Evolutionary conservation across 2,113 vertebrate species (phyloP), one percentile per base, ranked within the genome.

Genomic region (Notarius quadriscutis): DNA sequence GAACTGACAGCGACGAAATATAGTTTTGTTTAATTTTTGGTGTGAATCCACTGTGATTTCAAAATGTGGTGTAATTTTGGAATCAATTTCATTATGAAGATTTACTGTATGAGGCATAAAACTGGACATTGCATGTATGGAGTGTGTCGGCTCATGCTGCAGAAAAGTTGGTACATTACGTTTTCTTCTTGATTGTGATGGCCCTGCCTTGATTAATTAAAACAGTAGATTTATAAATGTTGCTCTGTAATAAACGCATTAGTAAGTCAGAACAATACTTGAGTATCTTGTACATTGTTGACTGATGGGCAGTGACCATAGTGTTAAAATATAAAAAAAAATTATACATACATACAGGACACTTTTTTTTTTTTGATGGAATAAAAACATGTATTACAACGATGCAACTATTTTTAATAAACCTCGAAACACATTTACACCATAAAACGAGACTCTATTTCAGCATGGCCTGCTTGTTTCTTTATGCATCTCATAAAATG

Each of bases 401-500:
- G 11, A 67, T 15, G 25, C 41, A 58, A 48, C 41, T 79, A 81
- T 34, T 34, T 34, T 34, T 34, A 34, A 34, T 83, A 51, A 82
- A 50, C 25, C 81, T 67, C 22, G 15, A 83, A 83, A 83, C 48
- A 25, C 60, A 83, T 83, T 82, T 50, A 74, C 12, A 75, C 53
- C 34, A 41, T 55, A 60, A 27, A 34, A 77, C 71, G 62, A 48
- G 30, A 1, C 69, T 83, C 81, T 48, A 85, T 8, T 75, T 58
- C 84, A 85, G 84, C 84, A 85, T 85, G 84, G 71, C 84, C 84
- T 18, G 83, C 20, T 53, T 84, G 53, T 50, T 75, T 77, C 84
- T 85, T 85, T 85, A 85, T 77, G 71, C 84, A 84, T 2, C 30
- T 34, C 65, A 71, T 58, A 87, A 87, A 87, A 87, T 87, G 86